Base-by-base conservation (phyloP, 1,140 invertebrate species). In the Drosophila murphyi region DNA sequence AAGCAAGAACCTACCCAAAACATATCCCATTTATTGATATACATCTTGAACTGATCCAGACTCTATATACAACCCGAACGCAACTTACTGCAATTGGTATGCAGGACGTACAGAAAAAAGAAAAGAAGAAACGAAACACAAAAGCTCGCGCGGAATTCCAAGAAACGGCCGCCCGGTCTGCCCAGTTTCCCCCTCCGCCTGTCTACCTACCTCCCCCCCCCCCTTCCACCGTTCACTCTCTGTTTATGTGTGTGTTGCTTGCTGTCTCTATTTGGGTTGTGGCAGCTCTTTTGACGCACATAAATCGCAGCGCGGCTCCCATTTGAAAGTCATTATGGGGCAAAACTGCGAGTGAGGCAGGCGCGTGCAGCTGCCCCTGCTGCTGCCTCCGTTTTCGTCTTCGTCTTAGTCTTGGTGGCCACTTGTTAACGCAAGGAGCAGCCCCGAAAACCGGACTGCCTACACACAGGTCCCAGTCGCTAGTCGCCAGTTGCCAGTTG, bases 391-490 rank as follows among this genome's bases (percentile, higher is more conserved):
- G 61, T 5, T 37, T 32, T 28, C 2, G 48, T 20, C 41, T 62
- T 56, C 50, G 45, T 34, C 47, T 28, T 43, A 39, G 29, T 74
- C 55, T 63, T 85, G 81, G 81, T 80, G 78, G 82, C 82, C 83
- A 88, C 83, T 88, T 88, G 83, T 83, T 88, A 83, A 78, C 80
- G 76, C 80, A 89, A 89, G 85, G 80, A 89, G 85, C 80, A 57
- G 29, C 34, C 28, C 39, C 47, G 2, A 12, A 88, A 88, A 88
- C 83, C 85, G 83, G 83, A 82, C 83, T 88, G 83, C 79, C 83
- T 86, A 81, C 82, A 86, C 39, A 20, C 20, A 20, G 20, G 20
- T 20, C 20, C 76, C 71, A 39, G 35, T 41, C 62, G 4, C 5
- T 20, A 20, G 20, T 20, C 20, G 20, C 20, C 20, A 50, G n/a